phyloP scores from a whole-genome alignment of 2,113 vertebrate species.

The Lagopus leucura region DNA sequence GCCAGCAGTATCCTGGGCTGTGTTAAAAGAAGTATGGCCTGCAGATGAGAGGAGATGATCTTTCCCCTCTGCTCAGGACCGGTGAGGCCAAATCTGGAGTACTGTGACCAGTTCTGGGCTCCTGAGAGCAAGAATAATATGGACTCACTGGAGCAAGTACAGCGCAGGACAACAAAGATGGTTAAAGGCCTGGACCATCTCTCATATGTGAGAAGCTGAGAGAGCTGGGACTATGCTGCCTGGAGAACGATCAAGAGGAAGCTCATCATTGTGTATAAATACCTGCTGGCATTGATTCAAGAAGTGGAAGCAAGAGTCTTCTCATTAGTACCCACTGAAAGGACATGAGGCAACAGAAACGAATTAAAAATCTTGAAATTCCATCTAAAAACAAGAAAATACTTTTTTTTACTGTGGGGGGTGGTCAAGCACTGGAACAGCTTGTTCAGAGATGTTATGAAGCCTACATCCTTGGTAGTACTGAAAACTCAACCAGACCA shows the following conservation, averaged over 20 bases:
- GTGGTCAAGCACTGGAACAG: background rate
- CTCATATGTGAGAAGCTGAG: background rate
- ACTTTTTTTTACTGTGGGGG: background rate
- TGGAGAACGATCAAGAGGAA: background rate
- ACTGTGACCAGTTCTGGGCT: background rate
- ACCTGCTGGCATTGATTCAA: background rate
- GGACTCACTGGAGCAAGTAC: background rate
- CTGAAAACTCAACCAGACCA: background rate
- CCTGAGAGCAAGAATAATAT: background rate
- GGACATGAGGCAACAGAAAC: background rate
- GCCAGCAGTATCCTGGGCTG: background rate
- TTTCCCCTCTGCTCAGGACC: background rate
- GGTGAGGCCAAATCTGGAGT: background rate
- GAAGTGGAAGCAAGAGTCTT: background rate
- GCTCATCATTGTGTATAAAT: background rate
- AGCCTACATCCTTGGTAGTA: background rate
- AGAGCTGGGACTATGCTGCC: background rate
- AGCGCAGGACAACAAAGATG: background rate
- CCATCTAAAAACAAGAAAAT: background rate
- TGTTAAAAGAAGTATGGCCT: background rate
- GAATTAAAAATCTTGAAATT: background rate
- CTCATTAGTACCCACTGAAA: background rate
- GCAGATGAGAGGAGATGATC: background rate
- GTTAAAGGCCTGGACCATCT: background rate
- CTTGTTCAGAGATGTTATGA: background rate